Evolutionary conservation across 2,888 invertebrate species (phyloP), one percentile per base, ranked within the genome.

Genomic region (Cantharis nigra): DNA sequence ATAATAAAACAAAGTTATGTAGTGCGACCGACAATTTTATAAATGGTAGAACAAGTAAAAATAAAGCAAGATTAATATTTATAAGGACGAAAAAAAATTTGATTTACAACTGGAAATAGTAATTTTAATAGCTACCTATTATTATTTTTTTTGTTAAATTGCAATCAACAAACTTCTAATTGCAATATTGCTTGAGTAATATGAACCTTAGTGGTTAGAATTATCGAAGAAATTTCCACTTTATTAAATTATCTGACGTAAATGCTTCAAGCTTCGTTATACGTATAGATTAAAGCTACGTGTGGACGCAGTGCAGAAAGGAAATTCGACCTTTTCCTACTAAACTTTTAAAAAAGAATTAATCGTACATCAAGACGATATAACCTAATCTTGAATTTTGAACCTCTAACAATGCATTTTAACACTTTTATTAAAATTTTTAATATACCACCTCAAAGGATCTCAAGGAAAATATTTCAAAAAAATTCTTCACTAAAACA

Each of bases 231-330:
- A 78, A 75, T 78, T 75, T 64, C 70, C 30, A 69, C 75, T 62
- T 75, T 78, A 78, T 78, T 78, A 72, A 78, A 78, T 78, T 78
- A 75, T 78, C 72, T 71, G 72, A 71, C 69, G 72, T 70, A 75
- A 72, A 75, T 72, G 72, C 71, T 72, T 65, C 62, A 75, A 78
- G 75, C 78, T 62, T 69, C 64, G 69, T 67, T 67, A 67, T 23
- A 49, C 49, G 49, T 49, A 30, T 30, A 49, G 49, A 49, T 49
- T 49, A 49, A 7, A 49, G n/a, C 49, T 49, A 49, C 49, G 49
- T 49, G 49, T 49, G 7, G n/a, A 49, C n/a, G 49, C n/a, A 49
- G 49, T 49, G n/a, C 49, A 2, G 2, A 49, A 49, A 49, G n/a
- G 49, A 49, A 49, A 49, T n/a, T 49, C n/a, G 49, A 49, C 49